phyloP scores from a whole-genome alignment of 1,140 invertebrate species.

The Aphelenchoides besseyi region DNA sequence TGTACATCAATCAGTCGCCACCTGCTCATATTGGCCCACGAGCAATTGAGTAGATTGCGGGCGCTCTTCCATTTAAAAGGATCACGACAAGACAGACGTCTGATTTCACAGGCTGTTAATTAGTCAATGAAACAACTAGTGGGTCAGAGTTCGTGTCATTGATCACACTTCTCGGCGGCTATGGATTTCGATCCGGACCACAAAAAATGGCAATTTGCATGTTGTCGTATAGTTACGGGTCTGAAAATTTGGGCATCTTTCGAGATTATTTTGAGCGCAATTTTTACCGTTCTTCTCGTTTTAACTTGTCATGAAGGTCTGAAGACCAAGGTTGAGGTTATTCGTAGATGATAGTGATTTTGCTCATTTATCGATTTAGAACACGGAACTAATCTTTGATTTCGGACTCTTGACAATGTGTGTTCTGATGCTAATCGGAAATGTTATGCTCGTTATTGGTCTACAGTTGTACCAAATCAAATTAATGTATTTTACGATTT shows the following conservation, averaged over 20 bases:
- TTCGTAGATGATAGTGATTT: not conserved
- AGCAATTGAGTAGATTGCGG: no score
- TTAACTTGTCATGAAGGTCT: conserved; percentile 4
- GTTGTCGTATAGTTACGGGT: conserved; percentile 34
- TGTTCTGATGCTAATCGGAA: conserved; percentile 20
- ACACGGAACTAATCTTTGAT: conserved; percentile 32
- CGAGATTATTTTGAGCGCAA: conserved; percentile 25
- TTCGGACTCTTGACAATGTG: conserved; percentile 19
- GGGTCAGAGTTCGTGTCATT: no score
- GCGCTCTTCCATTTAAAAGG: no score
- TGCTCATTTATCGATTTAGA: conserved; percentile 23
- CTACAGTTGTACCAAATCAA: conserved; percentile 13
- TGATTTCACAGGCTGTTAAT: no score
- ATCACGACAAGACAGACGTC: no score
- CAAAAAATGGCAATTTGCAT: conserved; percentile 47
- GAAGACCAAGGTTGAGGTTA: conserved; percentile 4
- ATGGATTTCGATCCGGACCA: conserved; percentile 50
- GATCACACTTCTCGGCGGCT: no score
- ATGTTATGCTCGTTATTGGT: conserved; percentile 28
- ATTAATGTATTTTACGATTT: conserved; percentile 35
- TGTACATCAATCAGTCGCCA: not conserved
- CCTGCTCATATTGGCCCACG: not conserved
- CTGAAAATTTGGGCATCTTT: conserved; percentile 31
- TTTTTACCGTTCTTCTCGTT: conserved; percentile 8
- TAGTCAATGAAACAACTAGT: no score